Conservation (phyloP, 2,888 invertebrate genomes). For the Punctoribates punctum region DNA sequence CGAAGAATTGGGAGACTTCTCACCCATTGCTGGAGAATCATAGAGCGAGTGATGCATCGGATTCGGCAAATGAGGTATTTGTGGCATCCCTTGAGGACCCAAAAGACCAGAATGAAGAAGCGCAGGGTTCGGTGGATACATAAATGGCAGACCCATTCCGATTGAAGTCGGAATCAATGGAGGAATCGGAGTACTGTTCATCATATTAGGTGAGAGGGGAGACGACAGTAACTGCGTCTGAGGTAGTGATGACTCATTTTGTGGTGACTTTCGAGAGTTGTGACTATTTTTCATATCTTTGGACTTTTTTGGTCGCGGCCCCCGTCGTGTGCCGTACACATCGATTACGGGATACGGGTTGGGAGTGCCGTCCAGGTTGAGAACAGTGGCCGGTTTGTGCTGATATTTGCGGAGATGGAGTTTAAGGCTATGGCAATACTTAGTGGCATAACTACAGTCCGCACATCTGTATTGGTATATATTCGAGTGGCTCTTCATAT, state of each 20-base stretch:
- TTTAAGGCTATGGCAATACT: slow-evolving; percentile 96
- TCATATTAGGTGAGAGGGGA: not conserved
- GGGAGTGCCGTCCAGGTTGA: slow-evolving; percentile 81
- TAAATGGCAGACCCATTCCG: not conserved
- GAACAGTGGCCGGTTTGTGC: slow-evolving; percentile 84
- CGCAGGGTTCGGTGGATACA: not conserved
- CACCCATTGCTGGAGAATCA: not conserved
- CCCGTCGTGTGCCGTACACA: slow-evolving; percentile 81
- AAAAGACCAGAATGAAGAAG: slow-evolving; percentile 11
- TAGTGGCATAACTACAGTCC: slow-evolving; percentile 92
- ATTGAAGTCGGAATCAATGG: slow-evolving; percentile 26
- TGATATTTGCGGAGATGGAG: slow-evolving; percentile 85
- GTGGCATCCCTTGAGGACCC: not conserved
- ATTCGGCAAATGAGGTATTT: not conserved
- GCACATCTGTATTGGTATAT: slow-evolving; percentile 88
- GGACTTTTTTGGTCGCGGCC: slow-evolving; percentile 63
- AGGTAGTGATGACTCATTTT: slow-evolving; percentile 7
- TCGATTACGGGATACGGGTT: slow-evolving; percentile 84
- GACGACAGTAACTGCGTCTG: slow-evolving; percentile 8
- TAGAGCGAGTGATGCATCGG: not conserved
- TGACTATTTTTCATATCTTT: not conserved
- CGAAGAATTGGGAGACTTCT: not conserved
- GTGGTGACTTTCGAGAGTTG: not conserved
- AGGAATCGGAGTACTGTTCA: not conserved
- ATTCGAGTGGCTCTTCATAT: slow-evolving; percentile 82